These are phyloP conservation scores for Prenolepis imparis DNA, from an alignment of 2,888 invertebrate genomes.

Conservation along the genomic window DNA sequence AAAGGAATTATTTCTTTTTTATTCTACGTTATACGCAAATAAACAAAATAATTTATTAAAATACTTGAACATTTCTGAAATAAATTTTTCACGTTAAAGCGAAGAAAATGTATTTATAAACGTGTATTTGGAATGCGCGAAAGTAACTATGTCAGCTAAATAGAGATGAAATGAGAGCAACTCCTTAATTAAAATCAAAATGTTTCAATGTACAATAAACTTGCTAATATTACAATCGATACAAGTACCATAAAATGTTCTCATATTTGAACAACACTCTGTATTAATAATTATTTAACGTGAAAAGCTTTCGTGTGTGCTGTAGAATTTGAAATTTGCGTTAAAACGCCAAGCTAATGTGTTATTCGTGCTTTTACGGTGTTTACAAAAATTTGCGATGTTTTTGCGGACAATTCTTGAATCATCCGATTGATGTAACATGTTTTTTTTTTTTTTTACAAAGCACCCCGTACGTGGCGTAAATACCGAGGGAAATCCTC, in stretches of 20 bases:
- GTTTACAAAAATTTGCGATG: neutral
- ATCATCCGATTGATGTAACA: neutral
- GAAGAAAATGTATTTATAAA: neutral
- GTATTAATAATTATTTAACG: neutral
- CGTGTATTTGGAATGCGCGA: neutral
- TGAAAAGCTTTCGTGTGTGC: neutral
- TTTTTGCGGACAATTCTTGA: neutral
- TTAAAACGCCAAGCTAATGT: conserved; percentile 6
- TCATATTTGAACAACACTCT: neutral
- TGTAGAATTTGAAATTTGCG: neutral
- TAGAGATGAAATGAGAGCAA: neutral
- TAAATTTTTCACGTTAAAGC: neutral
- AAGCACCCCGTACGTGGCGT: neutral
- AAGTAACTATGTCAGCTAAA: neutral
- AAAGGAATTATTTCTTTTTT: neutral
- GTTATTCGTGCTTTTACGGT: neutral
- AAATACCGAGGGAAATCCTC: conserved; percentile 37
- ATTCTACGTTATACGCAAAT: neutral
- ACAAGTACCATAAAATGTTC: neutral
- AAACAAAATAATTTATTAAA: neutral
- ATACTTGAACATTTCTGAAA: neutral
- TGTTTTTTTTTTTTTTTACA: neutral
- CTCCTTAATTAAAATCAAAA: neutral
- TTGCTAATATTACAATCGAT: neutral
- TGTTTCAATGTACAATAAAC: neutral